Evolutionary conservation across 2,797 vertebrate species (phyloP).

Genomic region (Bryconaethiops microstoma): DNA sequence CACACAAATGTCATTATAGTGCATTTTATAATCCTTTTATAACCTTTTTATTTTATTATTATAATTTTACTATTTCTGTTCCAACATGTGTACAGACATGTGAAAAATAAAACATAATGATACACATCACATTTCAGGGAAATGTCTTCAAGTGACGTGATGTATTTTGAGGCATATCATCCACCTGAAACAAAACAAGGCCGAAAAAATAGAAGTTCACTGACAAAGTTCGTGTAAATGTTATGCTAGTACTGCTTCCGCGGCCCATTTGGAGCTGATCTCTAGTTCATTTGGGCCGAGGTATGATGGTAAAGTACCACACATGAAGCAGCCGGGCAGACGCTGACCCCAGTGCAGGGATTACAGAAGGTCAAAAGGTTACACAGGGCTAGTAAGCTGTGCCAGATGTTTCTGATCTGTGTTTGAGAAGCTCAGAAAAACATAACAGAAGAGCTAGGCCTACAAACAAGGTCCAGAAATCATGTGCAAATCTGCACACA

Average conservation of each 20-base stretch:
- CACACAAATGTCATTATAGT: too few relatives aligned
- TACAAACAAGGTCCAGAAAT: slow-evolving; percentile 64
- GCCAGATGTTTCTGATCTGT: slow-evolving; percentile 80
- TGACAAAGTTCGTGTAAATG: slow-evolving; percentile 24
- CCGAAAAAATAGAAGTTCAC: slow-evolving; percentile 4
- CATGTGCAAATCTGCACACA: background rate
- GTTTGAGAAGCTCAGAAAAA: slow-evolving; percentile 67
- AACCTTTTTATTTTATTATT: too few relatives aligned
- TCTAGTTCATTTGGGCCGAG: slow-evolving; percentile 51
- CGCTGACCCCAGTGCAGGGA: slow-evolving; percentile 58
- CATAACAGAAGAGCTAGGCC: slow-evolving; percentile 65
- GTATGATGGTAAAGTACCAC: slow-evolving; percentile 48
- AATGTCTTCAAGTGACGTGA: background rate
- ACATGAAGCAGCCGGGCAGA: slow-evolving; percentile 33
- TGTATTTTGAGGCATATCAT: background rate
- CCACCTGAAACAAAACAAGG: background rate
- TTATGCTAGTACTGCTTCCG: slow-evolving; percentile 39
- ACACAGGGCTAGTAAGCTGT: slow-evolving; percentile 68
- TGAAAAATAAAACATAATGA: too few relatives aligned
- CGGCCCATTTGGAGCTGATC: slow-evolving; percentile 42
- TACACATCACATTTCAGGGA: too few relatives aligned
- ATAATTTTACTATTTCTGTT: too few relatives aligned
- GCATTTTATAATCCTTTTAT: too few relatives aligned
- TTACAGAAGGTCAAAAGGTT: slow-evolving; percentile 64
- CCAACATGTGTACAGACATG: background rate